These are phyloP conservation scores for Nemopilema nomurai DNA, from an alignment of 30 jellyfish, hydroid and myxozoan genomes.

Conservation along the genomic window DNA sequence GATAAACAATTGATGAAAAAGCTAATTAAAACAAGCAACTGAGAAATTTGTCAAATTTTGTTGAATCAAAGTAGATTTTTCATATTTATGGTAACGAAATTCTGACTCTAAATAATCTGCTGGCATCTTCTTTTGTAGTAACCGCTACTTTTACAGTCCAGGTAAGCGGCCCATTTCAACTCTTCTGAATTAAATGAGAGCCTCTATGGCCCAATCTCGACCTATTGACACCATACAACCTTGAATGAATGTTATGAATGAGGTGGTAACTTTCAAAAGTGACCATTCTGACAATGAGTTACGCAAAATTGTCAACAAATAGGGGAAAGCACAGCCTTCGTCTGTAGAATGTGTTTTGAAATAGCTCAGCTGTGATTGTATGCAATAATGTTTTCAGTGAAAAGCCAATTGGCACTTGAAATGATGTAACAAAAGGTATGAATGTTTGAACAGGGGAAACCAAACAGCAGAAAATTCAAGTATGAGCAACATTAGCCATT, in stretches of 20 bases:
- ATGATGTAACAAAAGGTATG: background rate
- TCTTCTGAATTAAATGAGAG: too few relatives aligned
- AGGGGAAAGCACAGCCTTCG: background rate
- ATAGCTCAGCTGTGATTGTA: background rate
- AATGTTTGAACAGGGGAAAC: background rate
- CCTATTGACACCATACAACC: background rate
- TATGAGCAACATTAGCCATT: background rate
- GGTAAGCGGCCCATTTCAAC: too few relatives aligned
- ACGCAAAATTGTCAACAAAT: background rate
- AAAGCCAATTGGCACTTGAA: background rate
- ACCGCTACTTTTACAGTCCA: too few relatives aligned
- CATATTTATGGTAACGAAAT: too few relatives aligned
- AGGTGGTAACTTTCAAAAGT: background rate
- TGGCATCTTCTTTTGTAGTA: too few relatives aligned
- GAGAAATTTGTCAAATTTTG: too few relatives aligned
- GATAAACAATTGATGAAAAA: too few relatives aligned
- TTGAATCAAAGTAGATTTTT: too few relatives aligned
- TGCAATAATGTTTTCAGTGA: background rate
- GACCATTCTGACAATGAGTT: background rate
- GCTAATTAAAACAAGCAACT: too few relatives aligned
- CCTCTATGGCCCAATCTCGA: too few relatives aligned
- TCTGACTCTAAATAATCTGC: too few relatives aligned
- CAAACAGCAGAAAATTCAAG: background rate
- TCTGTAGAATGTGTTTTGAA: background rate
- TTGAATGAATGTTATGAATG: background rate